Conservation (phyloP, 2,113 vertebrate species). For the Eonycteris spelaea region DNA sequence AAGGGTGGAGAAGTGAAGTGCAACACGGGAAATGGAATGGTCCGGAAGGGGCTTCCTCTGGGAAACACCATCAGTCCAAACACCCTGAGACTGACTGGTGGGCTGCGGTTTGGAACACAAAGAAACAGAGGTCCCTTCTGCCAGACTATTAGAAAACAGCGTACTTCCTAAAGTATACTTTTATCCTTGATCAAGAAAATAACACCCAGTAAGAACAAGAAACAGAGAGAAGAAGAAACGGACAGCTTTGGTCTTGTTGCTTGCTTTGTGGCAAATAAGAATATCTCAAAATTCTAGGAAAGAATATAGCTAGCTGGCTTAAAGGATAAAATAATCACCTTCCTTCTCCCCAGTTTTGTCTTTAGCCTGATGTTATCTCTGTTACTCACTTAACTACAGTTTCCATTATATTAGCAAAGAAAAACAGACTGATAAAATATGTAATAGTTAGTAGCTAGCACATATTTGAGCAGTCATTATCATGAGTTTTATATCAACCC, state of each 20-base stretch:
- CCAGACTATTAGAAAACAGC: neutral
- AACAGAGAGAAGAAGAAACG: neutral
- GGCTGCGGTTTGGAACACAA: neutral
- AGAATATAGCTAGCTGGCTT: neutral
- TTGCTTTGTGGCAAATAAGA: neutral
- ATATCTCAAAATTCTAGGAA: neutral
- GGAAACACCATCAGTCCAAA: constrained; percentile 10
- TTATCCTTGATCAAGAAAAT: neutral
- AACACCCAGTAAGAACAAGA: neutral
- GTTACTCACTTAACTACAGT: neutral
- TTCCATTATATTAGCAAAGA: constrained; percentile 25
- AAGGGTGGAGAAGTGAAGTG: neutral
- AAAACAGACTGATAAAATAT: constrained; percentile 48
- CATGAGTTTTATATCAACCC: constrained; percentile 5
- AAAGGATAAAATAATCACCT: constrained; percentile 23
- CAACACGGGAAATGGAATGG: neutral
- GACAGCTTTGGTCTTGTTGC: neutral
- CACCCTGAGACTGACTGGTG: neutral
- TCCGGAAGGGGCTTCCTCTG: neutral
- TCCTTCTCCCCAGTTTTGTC: neutral
- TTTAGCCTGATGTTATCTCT: neutral
- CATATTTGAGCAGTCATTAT: constrained; percentile 25
- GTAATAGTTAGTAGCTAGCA: neutral
- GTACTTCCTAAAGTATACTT: constrained; percentile 10
- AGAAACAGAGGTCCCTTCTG: neutral